Conservation (phyloP, 2,797 vertebrate genomes). For the Enteromius treurensis region DNA sequence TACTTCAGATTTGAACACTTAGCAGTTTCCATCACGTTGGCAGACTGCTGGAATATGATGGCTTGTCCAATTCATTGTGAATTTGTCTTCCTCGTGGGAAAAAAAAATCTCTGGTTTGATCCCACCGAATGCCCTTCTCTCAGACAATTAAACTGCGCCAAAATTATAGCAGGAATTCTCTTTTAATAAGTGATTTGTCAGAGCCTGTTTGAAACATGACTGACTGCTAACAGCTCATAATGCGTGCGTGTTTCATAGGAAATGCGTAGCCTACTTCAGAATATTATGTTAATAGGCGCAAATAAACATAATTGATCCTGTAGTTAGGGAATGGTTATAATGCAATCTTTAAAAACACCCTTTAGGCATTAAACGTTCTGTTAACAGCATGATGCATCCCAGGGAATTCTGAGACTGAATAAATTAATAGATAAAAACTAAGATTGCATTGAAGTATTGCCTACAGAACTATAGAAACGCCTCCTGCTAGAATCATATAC, state of each 20-base stretch:
- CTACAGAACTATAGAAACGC: background rate
- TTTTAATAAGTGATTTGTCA: slow-evolving; percentile 30
- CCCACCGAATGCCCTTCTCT: slow-evolving; percentile 32
- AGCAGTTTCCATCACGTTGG: slow-evolving; percentile 39
- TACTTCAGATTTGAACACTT: slow-evolving; percentile 64
- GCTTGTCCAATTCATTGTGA: slow-evolving; percentile 21
- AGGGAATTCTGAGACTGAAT: slow-evolving; percentile 19
- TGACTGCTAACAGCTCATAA: slow-evolving; percentile 25
- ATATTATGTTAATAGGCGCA: slow-evolving; percentile 2
- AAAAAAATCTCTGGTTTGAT: slow-evolving; percentile 19
- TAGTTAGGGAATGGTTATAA: slow-evolving; percentile 28
- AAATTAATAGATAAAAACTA: slow-evolving; percentile 8
- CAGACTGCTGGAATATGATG: slow-evolving; percentile 18
- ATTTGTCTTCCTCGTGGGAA: background rate
- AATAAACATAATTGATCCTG: slow-evolving; percentile 34
- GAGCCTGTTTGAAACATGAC: slow-evolving; percentile 33
- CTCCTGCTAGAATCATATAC: background rate
- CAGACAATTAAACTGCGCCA: slow-evolving; percentile 25
- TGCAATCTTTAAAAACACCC: slow-evolving; percentile 28
- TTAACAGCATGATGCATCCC: background rate
- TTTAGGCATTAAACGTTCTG: slow-evolving; percentile 19
- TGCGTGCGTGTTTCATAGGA: slow-evolving; percentile 22
- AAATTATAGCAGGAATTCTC: slow-evolving; percentile 12
- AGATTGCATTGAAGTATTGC: background rate
- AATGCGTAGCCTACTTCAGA: slow-evolving; percentile 35